Base-by-base conservation (phyloP, 2,113 vertebrate genomes). In the Protomyctophum bolini region DNA sequence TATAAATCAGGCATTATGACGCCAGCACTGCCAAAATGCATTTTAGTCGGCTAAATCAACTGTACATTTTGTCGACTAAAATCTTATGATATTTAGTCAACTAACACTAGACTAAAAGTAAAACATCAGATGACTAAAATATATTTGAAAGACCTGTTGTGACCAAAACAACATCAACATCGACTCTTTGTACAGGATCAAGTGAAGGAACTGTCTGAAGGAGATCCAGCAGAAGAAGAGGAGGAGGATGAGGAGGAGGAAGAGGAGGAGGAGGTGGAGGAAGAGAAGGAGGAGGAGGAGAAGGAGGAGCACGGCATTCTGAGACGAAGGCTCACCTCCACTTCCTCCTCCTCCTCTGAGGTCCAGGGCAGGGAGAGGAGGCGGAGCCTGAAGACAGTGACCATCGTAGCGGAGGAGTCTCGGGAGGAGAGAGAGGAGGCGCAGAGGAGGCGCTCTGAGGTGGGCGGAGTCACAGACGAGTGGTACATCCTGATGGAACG, bases 401-500 rank as follows among this genome's bases (percentile, higher is more conserved):
- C 67, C 15, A 63, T 83, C 62, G 15, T 81, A 46, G 83, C 78
- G 0, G 72, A 82, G 33, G 68, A 11, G 1, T 21, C 21, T 21
- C 21, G 52, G 15, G 10, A 14, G 50, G 45, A 66, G 6, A 11
- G 45, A 12, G 66, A 65, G 41, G 67, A 70, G 0, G 3, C 41
- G 4, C 61, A 70, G 56, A 6, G 48, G 70, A 76, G 21, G 65
- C 70, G 47, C 15, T 4, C 21, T 21, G 21, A 51, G 68, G 9
- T 1, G 21, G 66, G 52, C 3, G 14, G 47, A 50, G 59, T 33
- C 59, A 6, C 65, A 4, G 90, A 90, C 46, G 68, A 69, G 56
- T 88, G 92, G 91, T 87, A 85, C 66, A 14, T 64, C 15, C 70
- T 86, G 49, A 82, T 90, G 15, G 76, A 90, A 48, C 68, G 63